These are phyloP conservation scores for Aurelia coerulea DNA, from an alignment of 30 jellyfish, hydroid and myxozoan genomes.

Conservation along the genomic window DNA sequence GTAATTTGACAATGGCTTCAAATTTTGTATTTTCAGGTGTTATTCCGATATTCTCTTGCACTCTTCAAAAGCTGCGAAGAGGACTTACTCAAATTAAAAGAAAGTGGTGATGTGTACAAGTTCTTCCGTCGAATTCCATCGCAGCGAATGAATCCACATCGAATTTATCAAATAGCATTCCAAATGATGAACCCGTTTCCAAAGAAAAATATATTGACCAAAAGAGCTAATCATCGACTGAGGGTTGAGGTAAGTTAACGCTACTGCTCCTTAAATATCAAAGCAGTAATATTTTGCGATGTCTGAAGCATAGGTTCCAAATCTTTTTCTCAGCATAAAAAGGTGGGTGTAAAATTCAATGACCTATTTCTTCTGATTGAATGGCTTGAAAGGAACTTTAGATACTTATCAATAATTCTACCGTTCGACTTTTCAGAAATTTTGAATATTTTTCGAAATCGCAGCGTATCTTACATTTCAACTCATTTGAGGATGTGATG, in stretches of 20 bases:
- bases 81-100: slow-evolving; percentile 77
- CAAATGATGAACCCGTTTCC: slow-evolving; percentile 85
- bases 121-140: slow-evolving; percentile 84
- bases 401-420: no score
- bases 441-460: no score
- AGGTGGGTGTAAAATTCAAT: no score
- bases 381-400: no score
- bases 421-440: no score
- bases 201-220: slow-evolving; percentile 62
- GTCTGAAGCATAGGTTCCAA: no score
- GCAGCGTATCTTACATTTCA: no score
- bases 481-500: no score
- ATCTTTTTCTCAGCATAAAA: no score
- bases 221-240: slow-evolving; percentile 73
- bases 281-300: background rate
- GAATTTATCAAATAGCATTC: slow-evolving; percentile 78
- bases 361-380: no score
- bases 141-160: slow-evolving; percentile 55
- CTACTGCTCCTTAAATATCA: background rate
- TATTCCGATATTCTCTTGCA: slow-evolving; percentile 90
- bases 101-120: slow-evolving; percentile 67
- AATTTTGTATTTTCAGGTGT: slow-evolving; percentile 57
- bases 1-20: no score
- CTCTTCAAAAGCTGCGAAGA: slow-evolving; percentile 91
- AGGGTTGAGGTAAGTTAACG: slow-evolving; percentile 74